Evolutionary conservation across 2,797 vertebrate genomes (phyloP).

Genomic region (Ambastaia sidthimunki): DNA sequence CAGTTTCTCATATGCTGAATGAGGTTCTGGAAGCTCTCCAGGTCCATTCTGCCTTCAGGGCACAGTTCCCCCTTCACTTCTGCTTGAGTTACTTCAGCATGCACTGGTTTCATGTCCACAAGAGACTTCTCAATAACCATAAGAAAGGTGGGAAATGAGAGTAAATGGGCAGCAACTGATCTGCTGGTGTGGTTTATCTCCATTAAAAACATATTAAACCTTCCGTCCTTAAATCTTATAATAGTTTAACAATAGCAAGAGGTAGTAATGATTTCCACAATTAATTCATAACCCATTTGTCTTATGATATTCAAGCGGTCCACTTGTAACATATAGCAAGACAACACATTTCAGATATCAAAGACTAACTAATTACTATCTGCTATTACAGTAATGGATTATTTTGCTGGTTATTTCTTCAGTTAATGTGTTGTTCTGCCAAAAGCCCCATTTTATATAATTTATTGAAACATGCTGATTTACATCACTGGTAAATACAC

Average conservation of each 20-base stretch:
- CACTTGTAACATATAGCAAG: too few relatives aligned
- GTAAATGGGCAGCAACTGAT: conserved; percentile 27
- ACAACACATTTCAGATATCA: neutral
- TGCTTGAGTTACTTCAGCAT: conserved; percentile 40
- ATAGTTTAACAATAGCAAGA: neutral
- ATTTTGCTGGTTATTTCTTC: too few relatives aligned
- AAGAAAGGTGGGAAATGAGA: conserved; percentile 42
- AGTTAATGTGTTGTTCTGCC: too few relatives aligned
- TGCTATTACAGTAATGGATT: too few relatives aligned
- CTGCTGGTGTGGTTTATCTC: neutral
- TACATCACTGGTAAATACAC: neutral
- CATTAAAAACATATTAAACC: conserved; percentile 20
- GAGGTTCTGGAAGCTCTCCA: conserved; percentile 48
- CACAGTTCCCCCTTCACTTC: conserved; percentile 26
- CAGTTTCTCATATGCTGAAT: conserved; percentile 56
- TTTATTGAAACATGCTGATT: too few relatives aligned
- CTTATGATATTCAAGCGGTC: neutral
- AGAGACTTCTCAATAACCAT: conserved; percentile 36
- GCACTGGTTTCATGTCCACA: conserved; percentile 34
- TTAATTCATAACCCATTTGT: neutral
- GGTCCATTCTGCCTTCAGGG: conserved; percentile 44
- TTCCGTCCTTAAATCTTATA: neutral
- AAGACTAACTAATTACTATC: too few relatives aligned
- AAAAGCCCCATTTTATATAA: too few relatives aligned
- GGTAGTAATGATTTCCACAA: neutral